phyloP scores from a whole-genome alignment of 2,797 vertebrate species.

The Ciconia nigra region DNA sequence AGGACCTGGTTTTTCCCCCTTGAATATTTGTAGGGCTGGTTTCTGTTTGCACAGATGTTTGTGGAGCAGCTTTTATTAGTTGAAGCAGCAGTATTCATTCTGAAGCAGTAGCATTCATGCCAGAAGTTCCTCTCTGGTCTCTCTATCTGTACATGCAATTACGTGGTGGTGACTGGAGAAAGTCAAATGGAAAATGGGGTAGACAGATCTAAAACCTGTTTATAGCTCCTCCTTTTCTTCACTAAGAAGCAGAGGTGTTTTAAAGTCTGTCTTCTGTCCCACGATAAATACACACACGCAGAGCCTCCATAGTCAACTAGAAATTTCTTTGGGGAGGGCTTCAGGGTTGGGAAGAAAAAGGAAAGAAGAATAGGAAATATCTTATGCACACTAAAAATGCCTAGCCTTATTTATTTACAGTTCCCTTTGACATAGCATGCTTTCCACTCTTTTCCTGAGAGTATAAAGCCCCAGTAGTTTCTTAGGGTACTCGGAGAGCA shows the following conservation, averaged over 20 bases:
- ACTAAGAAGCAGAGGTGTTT: background rate
- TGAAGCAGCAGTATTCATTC: background rate
- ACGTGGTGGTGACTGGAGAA: background rate
- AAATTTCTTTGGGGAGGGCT: background rate
- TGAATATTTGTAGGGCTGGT: background rate
- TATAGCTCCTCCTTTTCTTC: background rate
- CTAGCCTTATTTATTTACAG: background rate
- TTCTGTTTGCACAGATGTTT: background rate
- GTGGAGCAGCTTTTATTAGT: background rate
- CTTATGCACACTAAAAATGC: background rate
- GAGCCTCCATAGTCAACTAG: background rate
- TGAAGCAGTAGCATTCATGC: background rate
- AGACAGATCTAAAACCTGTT: background rate
- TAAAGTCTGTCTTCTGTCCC: background rate
- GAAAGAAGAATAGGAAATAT: background rate
- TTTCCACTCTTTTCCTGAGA: background rate
- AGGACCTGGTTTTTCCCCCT: background rate
- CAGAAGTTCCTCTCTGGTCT: background rate
- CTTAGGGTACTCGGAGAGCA: background rate
- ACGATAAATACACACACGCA: fast-evolving
- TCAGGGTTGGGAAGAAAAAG: background rate
- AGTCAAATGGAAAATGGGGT: background rate
- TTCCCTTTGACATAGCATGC: background rate
- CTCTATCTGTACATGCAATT: background rate
- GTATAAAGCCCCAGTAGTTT: background rate